Conservation (phyloP, 2,113 vertebrate genomes). For the Naja naja region DNA sequence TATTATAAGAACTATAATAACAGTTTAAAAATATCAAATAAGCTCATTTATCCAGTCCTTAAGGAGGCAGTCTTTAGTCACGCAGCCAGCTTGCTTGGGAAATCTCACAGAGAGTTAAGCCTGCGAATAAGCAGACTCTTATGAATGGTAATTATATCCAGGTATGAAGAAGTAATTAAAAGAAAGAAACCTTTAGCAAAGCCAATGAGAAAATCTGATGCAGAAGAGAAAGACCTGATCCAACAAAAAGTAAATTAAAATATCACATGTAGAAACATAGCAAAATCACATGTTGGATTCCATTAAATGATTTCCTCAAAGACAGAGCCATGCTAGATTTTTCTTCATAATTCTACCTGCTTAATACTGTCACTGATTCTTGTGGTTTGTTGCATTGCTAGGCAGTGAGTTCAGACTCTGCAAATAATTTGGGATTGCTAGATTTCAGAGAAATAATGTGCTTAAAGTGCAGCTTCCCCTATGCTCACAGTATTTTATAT, state of each 20-base stretch:
- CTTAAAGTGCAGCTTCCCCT: background rate
- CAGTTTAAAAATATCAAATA: slow-evolving; percentile 39
- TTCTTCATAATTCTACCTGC: background rate
- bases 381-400: background rate
- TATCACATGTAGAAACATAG: accelerated
- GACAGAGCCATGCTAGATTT: background rate
- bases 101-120: slow-evolving; percentile 32
- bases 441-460: background rate
- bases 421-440: background rate
- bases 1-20: background rate
- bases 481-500: background rate
- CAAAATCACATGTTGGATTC: background rate
- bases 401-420: background rate
- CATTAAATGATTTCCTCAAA: background rate
- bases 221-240: background rate
- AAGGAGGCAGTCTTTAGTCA: slow-evolving; percentile 42
- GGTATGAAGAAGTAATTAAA: slow-evolving; percentile 29
- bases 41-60: slow-evolving; percentile 60
- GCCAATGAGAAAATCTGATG: background rate
- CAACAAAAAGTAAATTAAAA: background rate
- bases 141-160: slow-evolving; percentile 44
- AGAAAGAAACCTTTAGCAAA: slow-evolving; percentile 34
- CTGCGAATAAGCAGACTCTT: slow-evolving; percentile 32
- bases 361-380: background rate
- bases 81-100: slow-evolving; percentile 42